A percentile compares a stretch with the other conserved stretches of the same genome.
These are phyloP conservation scores for Erannis defoliaria DNA, from an alignment of 2,888 invertebrate genomes.

Conservation along the genomic window DNA sequence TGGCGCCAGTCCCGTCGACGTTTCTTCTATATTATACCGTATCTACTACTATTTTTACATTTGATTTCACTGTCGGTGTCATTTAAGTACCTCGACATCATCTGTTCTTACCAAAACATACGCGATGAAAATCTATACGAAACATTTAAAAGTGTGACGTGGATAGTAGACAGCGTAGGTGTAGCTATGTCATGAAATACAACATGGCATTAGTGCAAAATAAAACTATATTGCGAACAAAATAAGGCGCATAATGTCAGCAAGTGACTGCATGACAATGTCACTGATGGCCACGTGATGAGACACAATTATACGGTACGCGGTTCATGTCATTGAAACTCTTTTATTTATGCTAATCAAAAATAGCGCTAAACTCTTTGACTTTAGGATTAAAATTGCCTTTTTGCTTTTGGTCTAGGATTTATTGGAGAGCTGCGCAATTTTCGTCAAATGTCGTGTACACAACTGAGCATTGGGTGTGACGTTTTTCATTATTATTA, in stretches of 20 bases:
- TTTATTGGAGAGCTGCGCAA: constrained; percentile 38
- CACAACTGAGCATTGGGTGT: background rate
- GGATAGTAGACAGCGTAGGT: constrained; percentile 50
- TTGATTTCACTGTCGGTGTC: constrained; percentile 27
- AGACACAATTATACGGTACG: constrained; percentile 63
- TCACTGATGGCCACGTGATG: constrained; percentile 59
- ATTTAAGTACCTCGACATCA: constrained; percentile 18
- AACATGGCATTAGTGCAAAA: constrained; percentile 7
- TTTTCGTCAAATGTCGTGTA: constrained; percentile 22
- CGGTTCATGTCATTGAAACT: constrained; percentile 58
- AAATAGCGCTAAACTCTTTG: constrained; percentile 4
- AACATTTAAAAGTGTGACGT: constrained; percentile 31
- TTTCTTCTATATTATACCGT: constrained; percentile 9
- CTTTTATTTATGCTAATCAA: constrained; percentile 12
- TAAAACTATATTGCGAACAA: constrained; percentile 6
- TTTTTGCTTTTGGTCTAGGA: constrained; percentile 1
- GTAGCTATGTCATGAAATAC: constrained; percentile 37
- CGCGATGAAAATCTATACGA: constrained; percentile 24
- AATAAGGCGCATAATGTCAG: constrained; percentile 10
- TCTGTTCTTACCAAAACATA: constrained; percentile 21
- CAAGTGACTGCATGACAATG: constrained; percentile 45
- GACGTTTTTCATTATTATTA: constrained; percentile 18
- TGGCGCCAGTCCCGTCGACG: constrained; percentile 24
- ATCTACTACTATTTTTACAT: constrained; percentile 26
- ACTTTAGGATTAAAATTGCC: constrained; percentile 8